Conservation (phyloP, 2,888 invertebrate species). For the Eilema depressum region DNA sequence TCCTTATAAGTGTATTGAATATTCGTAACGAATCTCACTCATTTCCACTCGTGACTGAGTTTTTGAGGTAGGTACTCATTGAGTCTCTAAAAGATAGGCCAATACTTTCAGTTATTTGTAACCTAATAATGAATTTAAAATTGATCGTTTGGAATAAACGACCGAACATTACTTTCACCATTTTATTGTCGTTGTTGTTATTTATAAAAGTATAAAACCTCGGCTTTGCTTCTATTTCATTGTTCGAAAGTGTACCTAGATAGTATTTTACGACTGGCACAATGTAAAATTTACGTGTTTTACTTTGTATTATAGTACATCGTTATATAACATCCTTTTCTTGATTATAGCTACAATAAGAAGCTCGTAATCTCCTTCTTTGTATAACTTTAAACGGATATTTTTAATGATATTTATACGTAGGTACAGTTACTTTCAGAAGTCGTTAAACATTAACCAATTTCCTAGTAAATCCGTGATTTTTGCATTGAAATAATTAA, state of each 20-base stretch:
- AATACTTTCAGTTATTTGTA: background rate
- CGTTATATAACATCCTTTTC: background rate
- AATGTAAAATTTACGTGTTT: constrained; percentile 5
- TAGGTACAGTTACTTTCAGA: background rate
- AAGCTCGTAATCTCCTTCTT: background rate
- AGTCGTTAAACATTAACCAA: no score
- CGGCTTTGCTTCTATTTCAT: background rate
- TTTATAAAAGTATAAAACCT: background rate
- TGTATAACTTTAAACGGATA: background rate
- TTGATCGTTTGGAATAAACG: background rate
- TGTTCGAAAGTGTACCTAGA: background rate
- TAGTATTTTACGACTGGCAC: constrained; percentile 3
- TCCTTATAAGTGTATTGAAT: no score
- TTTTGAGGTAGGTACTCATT: no score
- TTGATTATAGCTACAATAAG: background rate
- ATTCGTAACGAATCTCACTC: no score
- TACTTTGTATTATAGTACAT: background rate
- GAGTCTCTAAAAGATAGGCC: no score
- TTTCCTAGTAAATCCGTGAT: no score
- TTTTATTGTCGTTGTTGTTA: constrained; percentile 2
- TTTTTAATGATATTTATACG: background rate
- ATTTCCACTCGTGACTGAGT: no score
- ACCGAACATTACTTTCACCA: constrained; percentile 2
- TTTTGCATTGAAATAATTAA: no score
- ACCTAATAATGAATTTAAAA: background rate